These are phyloP conservation scores for Coturnix japonica DNA, from an alignment of 2,113 vertebrate species.

Conservation along the genomic window DNA sequence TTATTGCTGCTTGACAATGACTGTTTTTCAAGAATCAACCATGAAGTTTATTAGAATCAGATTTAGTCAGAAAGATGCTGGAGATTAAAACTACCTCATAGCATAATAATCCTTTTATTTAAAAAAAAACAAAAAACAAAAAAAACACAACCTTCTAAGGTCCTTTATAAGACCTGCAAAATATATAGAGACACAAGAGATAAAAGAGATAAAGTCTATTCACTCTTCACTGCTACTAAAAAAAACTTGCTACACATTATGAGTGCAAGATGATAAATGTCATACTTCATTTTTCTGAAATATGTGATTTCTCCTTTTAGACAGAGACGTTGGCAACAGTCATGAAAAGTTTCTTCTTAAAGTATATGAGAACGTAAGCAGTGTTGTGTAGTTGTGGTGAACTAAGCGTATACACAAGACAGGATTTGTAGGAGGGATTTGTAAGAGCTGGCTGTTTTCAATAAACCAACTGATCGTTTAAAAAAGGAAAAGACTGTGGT, in stretches of 20 bases:
- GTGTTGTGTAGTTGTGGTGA: neutral
- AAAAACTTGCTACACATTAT: neutral
- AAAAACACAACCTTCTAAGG: neutral
- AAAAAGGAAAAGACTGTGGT: neutral
- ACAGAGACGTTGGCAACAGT: neutral
- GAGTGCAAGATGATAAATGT: neutral
- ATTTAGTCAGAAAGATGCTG: slow-evolving; percentile 48
- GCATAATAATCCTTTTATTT: slow-evolving; percentile 22
- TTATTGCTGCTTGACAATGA: slow-evolving; percentile 50
- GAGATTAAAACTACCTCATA: slow-evolving; percentile 36
- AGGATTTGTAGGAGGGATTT: neutral
- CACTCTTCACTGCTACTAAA: neutral
- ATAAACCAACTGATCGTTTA: neutral
- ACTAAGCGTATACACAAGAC: neutral
- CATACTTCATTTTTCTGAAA: neutral
- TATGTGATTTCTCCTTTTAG: neutral
- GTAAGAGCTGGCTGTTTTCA: neutral
- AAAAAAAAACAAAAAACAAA: neutral
- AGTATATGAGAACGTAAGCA: neutral
- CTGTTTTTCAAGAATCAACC: slow-evolving; percentile 49
- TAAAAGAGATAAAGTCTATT: neutral
- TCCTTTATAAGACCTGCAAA: neutral
- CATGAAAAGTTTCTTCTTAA: neutral
- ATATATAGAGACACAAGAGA: neutral
- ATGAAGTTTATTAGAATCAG: slow-evolving; percentile 56